Evolutionary conservation across 2,888 invertebrate genomes (phyloP), one percentile per base, ranked within the genome.

Genomic region (Frankliniella intonsa): DNA sequence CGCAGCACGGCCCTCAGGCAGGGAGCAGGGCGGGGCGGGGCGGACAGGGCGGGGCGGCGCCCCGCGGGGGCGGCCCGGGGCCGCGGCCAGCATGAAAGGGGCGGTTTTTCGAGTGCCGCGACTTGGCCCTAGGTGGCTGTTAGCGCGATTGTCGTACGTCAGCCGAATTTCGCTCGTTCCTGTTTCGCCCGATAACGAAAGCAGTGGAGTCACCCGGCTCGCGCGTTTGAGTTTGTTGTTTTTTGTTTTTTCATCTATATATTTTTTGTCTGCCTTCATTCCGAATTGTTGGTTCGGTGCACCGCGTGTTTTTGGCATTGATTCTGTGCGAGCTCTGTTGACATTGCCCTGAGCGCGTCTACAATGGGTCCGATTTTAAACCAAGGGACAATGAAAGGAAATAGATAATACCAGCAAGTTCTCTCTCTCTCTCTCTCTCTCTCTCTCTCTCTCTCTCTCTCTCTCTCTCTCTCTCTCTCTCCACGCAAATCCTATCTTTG

Each of bases 71-170:
- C 22, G n/a, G 69, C n/a, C n/a, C 25, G 69, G 69, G 22, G 22
- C 69, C 22, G 22, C 22, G 69, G 22, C 69, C 69, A 76, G 69
- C 69, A 76, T 25, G 69, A 25, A 76, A 76, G 69, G 69, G 69
- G 69, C 69, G 69, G 69, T 76, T 76, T 76, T 76, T 76, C 69
- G 69, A 76, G 69, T 25, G 69, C 69, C 69, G 25, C 69, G 69
- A 25, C 69, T 69, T 69, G 69, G 69, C 69, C 69, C 69, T 76
- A 76, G 69, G 69, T 76, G 69, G 69, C 69, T 76, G 69, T 76
- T 76, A 76, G 69, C 22, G 69, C 69, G 69, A 76, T 25, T 76
- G 69, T 76, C 69, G 69, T 76, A 76, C 69, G 69, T 76, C 69
- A 76, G 69, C 69, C 69, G 22, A 22, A 76, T 76, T 76, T 22